phyloP scores from a whole-genome alignment of 2,797 vertebrate genomes.

The Cyprinodon diabolis region DNA sequence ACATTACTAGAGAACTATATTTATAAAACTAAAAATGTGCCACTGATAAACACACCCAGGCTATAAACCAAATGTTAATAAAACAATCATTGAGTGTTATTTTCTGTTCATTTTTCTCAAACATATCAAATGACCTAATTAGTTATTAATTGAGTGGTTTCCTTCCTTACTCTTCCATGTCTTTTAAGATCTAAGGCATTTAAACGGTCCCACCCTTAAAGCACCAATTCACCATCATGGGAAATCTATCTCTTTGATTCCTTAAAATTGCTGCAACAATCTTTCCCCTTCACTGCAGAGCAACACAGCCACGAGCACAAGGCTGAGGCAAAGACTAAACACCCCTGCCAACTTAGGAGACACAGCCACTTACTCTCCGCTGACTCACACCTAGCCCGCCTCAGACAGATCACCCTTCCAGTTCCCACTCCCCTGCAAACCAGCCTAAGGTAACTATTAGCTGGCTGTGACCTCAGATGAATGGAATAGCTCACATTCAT shows the following conservation, averaged over 20 bases:
- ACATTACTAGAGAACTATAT: neutral
- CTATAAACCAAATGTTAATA: neutral
- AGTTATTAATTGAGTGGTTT: neutral
- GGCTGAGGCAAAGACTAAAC: conserved; percentile 69
- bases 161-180: neutral
- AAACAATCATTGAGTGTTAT: neutral
- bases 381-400: conserved; percentile 51
- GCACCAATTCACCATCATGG: conserved; percentile 26
- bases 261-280: conserved; percentile 39
- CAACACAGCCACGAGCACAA: conserved; percentile 64
- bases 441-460: conserved; percentile 63
- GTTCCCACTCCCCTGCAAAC: conserved; percentile 44
- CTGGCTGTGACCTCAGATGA: conserved; percentile 62
- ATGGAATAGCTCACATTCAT: conserved; percentile 66
- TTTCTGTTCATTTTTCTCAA: neutral
- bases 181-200: conserved; percentile 18
- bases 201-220: conserved; percentile 38
- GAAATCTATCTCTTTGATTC: conserved; percentile 58
- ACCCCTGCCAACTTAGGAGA: conserved; percentile 68
- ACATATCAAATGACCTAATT: neutral
- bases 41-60: neutral
- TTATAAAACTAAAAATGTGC: neutral
- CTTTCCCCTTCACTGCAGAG: conserved; percentile 49
- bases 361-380: conserved; percentile 71
- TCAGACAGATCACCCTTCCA: conserved; percentile 45